Percentiles rank a stretch among this genome's conserved stretches.
These are phyloP conservation scores for Antechinus stuartii DNA, from an alignment of 2,113 vertebrate species.

Conservation along the genomic window DNA sequence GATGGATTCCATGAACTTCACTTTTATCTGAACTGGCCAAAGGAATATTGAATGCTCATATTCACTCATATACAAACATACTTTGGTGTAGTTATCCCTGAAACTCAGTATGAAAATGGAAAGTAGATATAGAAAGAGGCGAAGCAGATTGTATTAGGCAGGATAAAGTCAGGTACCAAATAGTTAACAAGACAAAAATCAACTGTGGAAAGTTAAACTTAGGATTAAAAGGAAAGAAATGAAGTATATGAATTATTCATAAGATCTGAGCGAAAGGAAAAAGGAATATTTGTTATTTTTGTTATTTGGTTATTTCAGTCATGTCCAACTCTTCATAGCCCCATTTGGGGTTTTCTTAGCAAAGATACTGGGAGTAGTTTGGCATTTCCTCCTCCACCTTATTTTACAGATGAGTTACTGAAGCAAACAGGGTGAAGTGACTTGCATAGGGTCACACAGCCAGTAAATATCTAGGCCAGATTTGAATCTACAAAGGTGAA, in stretches of 20 bases:
- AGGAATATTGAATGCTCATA: background rate
- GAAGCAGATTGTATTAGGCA: background rate
- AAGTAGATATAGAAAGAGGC: background rate
- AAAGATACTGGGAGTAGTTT: no score
- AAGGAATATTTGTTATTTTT: background rate
- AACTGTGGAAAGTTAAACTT: background rate
- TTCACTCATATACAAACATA: background rate
- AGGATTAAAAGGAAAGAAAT: background rate
- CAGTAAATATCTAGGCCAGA: no score
- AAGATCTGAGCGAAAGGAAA: background rate
- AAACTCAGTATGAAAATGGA: background rate
- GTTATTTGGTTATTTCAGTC: no score
- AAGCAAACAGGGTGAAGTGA: no score
- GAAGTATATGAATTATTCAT: background rate
- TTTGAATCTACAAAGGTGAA: no score
- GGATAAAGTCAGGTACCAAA: background rate
- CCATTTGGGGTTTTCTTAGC: no score
- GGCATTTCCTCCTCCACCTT: no score
- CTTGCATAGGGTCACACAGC: no score
- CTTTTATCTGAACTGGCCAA: background rate
- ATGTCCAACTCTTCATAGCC: no score
- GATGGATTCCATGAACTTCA: background rate
- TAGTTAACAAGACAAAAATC: background rate
- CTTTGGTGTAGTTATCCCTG: background rate
- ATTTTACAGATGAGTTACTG: no score